Evolutionary conservation across 1,140 invertebrate genomes (phyloP), one percentile per base, ranked within the genome.

Genomic region (Sinonovacula constricta): DNA sequence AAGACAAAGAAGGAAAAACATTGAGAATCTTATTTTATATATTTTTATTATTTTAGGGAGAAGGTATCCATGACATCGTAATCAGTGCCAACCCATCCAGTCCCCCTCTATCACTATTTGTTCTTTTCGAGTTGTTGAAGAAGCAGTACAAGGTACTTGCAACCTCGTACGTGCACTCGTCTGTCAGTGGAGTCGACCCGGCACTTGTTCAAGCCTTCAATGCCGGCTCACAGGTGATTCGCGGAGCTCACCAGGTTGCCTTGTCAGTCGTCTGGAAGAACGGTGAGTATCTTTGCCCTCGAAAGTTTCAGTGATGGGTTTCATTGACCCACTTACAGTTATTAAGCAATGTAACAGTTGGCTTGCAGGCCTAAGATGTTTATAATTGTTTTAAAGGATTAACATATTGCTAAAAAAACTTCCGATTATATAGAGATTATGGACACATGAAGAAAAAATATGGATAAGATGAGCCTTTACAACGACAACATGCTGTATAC

Each of bases 201-300:
- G 83, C 90, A 56, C 81, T 91, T 77, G 63, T 74, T 63, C 60
- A 81, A 83, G 75, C 83, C 51, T 82, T 91, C 83, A 63, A 63
- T 12, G 85, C 80, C 81, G 67, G 75, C 80, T 78, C 82, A 69
- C 78, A 74, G 83, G 67, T 66, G 53, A 80, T 85, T 83, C 79
- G 86, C 24, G 81, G 70, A 18, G 78, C 89, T 34, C 87, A 87
- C 33, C 83, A 92, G 81, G 80, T 95, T 34, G 93, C 93, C 78
- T 70, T 95, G 3, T 93, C 92, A 79, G 86, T 96, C 74, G 95
- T 96, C 86, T 96, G 95, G 94, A 95, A 95, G 92, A 90, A 94
- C 90, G 93, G 95, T 96, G 93, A 78, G 53, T 59, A 15, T 36
- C n/a, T n/a, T n/a, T n/a, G n/a, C n/a, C n/a, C n/a, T n/a, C n/a